Evolutionary conservation across 2,888 invertebrate species (phyloP).

Genomic region (Nematopogon swammerdamellus): DNA sequence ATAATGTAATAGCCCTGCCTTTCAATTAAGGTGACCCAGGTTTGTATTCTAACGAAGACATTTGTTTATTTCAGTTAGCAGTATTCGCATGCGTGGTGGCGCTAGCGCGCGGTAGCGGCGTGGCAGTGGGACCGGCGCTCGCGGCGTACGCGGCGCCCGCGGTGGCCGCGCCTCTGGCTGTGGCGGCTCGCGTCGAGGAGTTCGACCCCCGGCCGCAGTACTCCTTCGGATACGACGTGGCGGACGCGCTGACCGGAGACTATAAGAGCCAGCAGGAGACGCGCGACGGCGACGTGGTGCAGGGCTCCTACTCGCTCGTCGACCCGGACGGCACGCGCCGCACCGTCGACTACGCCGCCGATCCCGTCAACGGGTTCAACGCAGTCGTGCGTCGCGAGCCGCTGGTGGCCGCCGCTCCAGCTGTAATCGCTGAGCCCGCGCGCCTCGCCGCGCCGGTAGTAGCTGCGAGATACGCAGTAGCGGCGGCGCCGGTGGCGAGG

Average conservation of each 20-base stretch:
- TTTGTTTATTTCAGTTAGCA: constrained; percentile 35
- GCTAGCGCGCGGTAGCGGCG: constrained; percentile 26
- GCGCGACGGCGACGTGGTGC: no score
- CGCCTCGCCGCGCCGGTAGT: not conserved
- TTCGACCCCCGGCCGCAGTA: constrained; percentile 46
- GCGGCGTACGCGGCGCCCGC: constrained; percentile 9
- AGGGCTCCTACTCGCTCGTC: constrained; percentile 45
- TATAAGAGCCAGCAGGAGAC: no score
- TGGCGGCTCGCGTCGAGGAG: constrained; percentile 29
- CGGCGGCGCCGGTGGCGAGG: no score
- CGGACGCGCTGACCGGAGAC: constrained; percentile 52
- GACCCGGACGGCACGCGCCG: constrained; percentile 48
- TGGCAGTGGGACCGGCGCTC: constrained; percentile 23
- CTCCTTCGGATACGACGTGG: constrained; percentile 43
- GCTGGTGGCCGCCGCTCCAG: no score
- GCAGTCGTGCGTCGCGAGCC: constrained; percentile 47
- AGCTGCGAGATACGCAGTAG: no score
- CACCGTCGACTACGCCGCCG: constrained; percentile 50
- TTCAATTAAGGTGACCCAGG: no score
- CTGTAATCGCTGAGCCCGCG: constrained; percentile 30
- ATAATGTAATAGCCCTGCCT: no score
- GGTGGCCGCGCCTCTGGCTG: constrained; percentile 13
- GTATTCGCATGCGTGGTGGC: constrained; percentile 39
- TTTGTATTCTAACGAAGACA: no score
- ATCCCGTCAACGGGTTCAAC: constrained; percentile 48